Conservation (phyloP, 2,113 vertebrate genomes). For the Rattus norvegicus region DNA sequence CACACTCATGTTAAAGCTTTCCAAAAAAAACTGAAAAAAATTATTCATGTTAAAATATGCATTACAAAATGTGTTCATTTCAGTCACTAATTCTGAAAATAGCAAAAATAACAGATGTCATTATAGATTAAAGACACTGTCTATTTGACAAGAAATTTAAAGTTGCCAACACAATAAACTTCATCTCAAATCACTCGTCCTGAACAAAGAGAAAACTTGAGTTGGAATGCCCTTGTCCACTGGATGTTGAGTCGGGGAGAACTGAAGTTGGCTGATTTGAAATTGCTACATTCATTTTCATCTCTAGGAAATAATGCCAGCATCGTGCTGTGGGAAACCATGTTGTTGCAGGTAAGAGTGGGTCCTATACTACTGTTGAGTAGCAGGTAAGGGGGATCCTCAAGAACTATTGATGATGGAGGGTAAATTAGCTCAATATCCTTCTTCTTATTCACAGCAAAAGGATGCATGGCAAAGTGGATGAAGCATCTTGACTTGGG, state of each 20-base stretch:
- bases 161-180: neutral
- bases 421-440: neutral
- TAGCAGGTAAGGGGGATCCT: constrained; percentile 49
- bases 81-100: constrained; percentile 1
- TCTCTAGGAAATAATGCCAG: constrained; percentile 65
- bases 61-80: constrained; percentile 1
- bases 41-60: neutral
- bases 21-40: neutral
- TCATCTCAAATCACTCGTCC: neutral
- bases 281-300: constrained; percentile 49
- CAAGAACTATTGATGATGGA: neutral
- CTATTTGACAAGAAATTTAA: neutral
- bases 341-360: constrained; percentile 75
- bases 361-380: neutral
- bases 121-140: neutral
- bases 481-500: neutral
- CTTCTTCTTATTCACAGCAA: neutral
- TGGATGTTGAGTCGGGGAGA: neutral
- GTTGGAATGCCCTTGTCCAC: neutral
- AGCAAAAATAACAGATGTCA: neutral
- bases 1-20: neutral
- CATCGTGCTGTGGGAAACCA: constrained; percentile 70
- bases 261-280: neutral
- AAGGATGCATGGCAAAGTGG: neutral
- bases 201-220: neutral